Conservation (phyloP, 2,113 vertebrate genomes). For the human region GRCh38 chrX:74669501-74670000, state of each 20-base stretch:
- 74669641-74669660: slow-evolving; percentile 68
- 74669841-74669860: slow-evolving; percentile 90
- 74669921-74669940: slow-evolving; percentile 84
- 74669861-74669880: slow-evolving; percentile 84
- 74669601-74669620: slow-evolving; percentile 73
- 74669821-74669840: slow-evolving; percentile 80
- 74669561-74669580: slow-evolving; percentile 68
- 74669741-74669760: slow-evolving; percentile 76
- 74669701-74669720: slow-evolving; percentile 65
- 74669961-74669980: slow-evolving; percentile 85
- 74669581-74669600: slow-evolving; percentile 69
- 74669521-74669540: slow-evolving; percentile 60
- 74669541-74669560: slow-evolving; percentile 43
- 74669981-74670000: slow-evolving; percentile 98
- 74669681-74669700: slow-evolving; percentile 76
- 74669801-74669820: slow-evolving; percentile 76
- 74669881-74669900: slow-evolving; percentile 75
- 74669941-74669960: slow-evolving; percentile 84
- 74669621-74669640: slow-evolving; percentile 59
- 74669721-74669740: slow-evolving; percentile 75
- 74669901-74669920: slow-evolving; percentile 84
- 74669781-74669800: slow-evolving; percentile 66
- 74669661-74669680: slow-evolving; percentile 64
- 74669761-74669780: slow-evolving; percentile 44
- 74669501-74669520: slow-evolving; percentile 60